phyloP scores from a whole-genome alignment of 2,888 invertebrate genomes.

The Drosophila neutralis region DNA sequence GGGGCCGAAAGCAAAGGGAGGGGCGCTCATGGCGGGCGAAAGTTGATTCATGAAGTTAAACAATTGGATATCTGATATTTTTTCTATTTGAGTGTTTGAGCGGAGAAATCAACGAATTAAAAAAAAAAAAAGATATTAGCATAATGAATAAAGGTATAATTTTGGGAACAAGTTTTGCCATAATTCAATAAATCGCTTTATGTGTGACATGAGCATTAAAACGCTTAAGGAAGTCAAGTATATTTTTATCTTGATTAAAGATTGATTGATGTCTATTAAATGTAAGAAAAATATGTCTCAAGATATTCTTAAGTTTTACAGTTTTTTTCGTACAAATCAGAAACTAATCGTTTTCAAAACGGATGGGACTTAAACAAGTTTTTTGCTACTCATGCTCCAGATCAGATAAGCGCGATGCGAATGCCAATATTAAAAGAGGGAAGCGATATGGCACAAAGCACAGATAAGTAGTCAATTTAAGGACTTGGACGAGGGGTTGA shows the following conservation, averaged over 20 bases:
- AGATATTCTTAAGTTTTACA: background rate
- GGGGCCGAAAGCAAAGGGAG: background rate
- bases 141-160: background rate
- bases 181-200: background rate
- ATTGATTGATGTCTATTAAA: background rate
- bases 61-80: background rate
- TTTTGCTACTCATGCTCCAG: conserved; percentile 1
- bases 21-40: background rate
- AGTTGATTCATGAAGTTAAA: background rate
- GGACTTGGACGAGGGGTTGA: background rate
- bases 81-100: background rate
- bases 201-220: background rate
- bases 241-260: background rate
- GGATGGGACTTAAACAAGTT: conserved; percentile 7
- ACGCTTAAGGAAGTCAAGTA: background rate
- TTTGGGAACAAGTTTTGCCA: background rate
- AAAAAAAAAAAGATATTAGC: background rate
- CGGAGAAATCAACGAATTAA: background rate
- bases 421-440: conserved; percentile 40
- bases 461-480: conserved; percentile 17
- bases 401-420: conserved; percentile 37
- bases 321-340: background rate
- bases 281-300: background rate
- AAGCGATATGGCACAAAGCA: conserved; percentile 14
- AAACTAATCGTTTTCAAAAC: conserved; percentile 3